Percentiles rank a stretch among this genome's conserved stretches.
Evolutionary conservation across 2,113 vertebrate species (phyloP).

Genomic region (Onychorhynchus coronatus): DNA sequence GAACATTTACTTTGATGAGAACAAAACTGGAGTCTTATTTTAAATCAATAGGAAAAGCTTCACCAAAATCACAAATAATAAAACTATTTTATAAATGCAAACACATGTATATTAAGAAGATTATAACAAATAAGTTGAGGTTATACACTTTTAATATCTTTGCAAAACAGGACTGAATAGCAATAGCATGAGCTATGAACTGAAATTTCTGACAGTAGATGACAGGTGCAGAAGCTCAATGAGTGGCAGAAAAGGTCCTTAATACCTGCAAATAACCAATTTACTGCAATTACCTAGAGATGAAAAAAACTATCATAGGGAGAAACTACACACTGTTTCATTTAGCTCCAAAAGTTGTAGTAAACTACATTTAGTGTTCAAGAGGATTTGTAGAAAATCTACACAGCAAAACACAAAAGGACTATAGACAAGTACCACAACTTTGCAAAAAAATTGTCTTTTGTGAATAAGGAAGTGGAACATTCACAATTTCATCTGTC

Average conservation of each 20-base stretch:
- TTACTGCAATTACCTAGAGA: background rate
- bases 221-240: background rate
- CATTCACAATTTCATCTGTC: background rate
- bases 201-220: background rate
- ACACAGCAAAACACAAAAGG: background rate
- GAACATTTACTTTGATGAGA: background rate
- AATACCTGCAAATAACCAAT: background rate
- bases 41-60: background rate
- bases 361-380: background rate
- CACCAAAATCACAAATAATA: background rate
- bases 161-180: background rate
- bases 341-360: background rate
- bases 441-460: background rate
- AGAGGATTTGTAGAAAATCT: background rate
- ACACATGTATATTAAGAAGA: background rate
- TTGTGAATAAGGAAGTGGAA: background rate
- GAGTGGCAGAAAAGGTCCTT: background rate
- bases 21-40: background rate
- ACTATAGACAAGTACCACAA: background rate
- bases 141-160: background rate
- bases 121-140: background rate
- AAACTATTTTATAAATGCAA: background rate
- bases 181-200: background rate
- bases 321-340: background rate
- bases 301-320: background rate